A percentile compares a stretch with the other conserved stretches of the same genome.
These are phyloP conservation scores for Nemoura dubitans DNA, from an alignment of 2,888 invertebrate genomes.

Conservation along the genomic window DNA sequence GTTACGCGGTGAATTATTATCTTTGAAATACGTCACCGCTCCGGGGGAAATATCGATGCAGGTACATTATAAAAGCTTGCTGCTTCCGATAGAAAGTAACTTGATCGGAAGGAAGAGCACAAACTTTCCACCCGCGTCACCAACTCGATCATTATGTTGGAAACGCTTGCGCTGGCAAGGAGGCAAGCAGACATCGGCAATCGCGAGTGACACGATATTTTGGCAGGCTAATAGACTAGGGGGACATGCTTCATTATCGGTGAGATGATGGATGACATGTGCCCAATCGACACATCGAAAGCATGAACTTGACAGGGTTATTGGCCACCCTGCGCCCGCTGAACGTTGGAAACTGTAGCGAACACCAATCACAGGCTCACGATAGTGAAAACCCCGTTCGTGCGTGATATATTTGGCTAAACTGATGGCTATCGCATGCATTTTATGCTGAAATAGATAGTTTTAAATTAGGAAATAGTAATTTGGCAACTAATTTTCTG, in stretches of 20 bases:
- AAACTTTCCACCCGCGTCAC: neutral
- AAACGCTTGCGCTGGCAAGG: neutral
- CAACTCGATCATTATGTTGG: neutral
- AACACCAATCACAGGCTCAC: neutral
- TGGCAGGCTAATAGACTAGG: constrained; percentile 37
- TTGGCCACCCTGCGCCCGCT: neutral
- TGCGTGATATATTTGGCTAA: neutral
- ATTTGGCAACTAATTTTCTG: neutral
- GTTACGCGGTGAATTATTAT: neutral
- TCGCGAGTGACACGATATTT: neutral
- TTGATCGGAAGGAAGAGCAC: constrained; percentile 5
- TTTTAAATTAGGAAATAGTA: neutral
- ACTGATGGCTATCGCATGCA: neutral
- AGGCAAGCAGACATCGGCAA: neutral
- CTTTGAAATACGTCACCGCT: neutral
- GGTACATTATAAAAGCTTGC: neutral
- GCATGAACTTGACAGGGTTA: constrained; percentile 5
- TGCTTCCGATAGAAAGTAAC: neutral
- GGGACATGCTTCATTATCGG: constrained; percentile 28
- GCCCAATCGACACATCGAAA: constrained; percentile 7
- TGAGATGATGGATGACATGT: constrained; percentile 41
- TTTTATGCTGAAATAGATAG: neutral
- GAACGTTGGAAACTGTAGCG: neutral
- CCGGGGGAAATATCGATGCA: neutral
- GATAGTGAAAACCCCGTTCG: neutral